Evolutionary conservation across 2,888 invertebrate species (phyloP), one percentile per base, ranked within the genome.

Genomic region (Osmoderma eremita): DNA sequence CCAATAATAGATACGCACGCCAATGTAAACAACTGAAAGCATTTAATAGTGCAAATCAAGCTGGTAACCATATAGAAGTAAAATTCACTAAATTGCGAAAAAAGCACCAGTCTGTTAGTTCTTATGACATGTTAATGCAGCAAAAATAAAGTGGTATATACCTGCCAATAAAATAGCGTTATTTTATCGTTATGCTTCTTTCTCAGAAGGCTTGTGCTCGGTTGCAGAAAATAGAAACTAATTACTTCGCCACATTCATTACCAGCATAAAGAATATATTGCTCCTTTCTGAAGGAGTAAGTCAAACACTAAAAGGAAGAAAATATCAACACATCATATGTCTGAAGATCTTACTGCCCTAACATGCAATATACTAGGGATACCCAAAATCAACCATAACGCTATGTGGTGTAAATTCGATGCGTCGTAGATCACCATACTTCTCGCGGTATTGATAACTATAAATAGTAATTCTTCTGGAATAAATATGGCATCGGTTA

Each of bases 101-200:
- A n/a, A n/a, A n/a, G n/a, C n/a, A n/a, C n/a, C n/a, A n/a, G n/a
- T n/a, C n/a, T n/a, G n/a, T 8, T 24, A 18, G 18, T 42, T 22
- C 5, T n/a, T n/a, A n/a, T n/a, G n/a, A 41, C 20, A n/a, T 50
- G 30, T 51, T 39, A 42, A 45, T 51, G n/a, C 48, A 5, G 38
- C 3, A 49, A 67, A 41, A 24, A n/a, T n/a, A n/a, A n/a, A n/a
- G n/a, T n/a, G 53, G 17, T 63, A 53, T 38, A 39, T 78, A 88
- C 88, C 82, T 83, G 83, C 88, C 88, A 89, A 73, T 86, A 88
- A 75, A 86, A 88, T 49, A 84, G 82, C 69, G 84, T 86, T 61
- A 86, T 80, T 70, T 83, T 83, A 69, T 88, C 88, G 1, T 84
- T 81, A 2, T 85, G 78, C 70, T 85, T 86, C 70, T 82, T 83